Conservation (phyloP, 2,797 vertebrate genomes). For the Enteromius mattozi region DNA sequence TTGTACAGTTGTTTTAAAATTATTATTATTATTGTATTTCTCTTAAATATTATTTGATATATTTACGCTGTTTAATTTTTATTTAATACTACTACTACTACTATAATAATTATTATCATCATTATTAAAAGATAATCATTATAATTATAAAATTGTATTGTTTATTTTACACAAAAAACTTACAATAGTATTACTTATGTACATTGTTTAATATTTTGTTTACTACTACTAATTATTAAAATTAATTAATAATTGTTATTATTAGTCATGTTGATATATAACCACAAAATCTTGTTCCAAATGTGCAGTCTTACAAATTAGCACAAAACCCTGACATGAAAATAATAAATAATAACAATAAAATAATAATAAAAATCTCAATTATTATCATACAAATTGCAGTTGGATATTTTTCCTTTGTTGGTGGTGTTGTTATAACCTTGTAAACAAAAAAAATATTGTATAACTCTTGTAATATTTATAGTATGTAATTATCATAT, state of each 20-base stretch:
- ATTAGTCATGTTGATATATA: neutral
- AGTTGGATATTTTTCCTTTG: neutral
- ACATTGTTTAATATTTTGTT: neutral
- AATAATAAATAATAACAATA: neutral
- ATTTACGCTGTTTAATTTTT: neutral
- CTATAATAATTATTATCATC: too few species aligned
- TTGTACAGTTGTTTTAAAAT: neutral
- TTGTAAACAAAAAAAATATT: neutral
- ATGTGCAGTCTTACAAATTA: neutral
- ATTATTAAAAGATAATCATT: too few species aligned
- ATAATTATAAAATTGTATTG: neutral
- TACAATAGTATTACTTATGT: neutral
- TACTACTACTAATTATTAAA: neutral
- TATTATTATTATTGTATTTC: neutral
- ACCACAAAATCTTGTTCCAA: neutral
- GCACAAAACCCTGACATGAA: neutral
- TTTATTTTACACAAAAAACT: neutral
- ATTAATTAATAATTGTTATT: neutral
- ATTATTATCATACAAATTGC: neutral
- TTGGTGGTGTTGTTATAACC: neutral
- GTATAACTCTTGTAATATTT: neutral
- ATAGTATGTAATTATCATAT: neutral
- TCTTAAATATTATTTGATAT: neutral
- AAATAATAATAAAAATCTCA: neutral
- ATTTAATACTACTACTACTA: too few species aligned